These are phyloP conservation scores for Gymnothorax reevesii DNA, from an alignment of 2,797 vertebrate genomes.

Conservation along the genomic window DNA sequence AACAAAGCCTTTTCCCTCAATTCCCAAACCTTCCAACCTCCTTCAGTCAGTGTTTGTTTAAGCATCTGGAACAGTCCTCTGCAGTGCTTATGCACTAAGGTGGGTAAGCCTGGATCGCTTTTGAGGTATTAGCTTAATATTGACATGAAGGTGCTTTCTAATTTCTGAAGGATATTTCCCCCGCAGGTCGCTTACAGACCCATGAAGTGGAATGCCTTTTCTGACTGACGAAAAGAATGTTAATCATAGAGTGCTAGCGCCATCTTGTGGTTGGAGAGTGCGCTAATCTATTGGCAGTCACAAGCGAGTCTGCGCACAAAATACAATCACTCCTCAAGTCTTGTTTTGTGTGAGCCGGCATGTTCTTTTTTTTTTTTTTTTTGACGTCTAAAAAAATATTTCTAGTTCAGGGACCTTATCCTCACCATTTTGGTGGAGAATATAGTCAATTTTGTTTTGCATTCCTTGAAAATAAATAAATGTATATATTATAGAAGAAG, in stretches of 20 bases:
- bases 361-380: background rate
- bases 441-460: background rate
- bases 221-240: background rate
- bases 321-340: background rate
- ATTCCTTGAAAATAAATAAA: background rate
- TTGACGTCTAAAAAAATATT: background rate
- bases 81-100: background rate
- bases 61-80: background rate
- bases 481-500: background rate
- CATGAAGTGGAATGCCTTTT: background rate
- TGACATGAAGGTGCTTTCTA: background rate
- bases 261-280: slow-evolving; percentile 20
- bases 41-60: background rate
- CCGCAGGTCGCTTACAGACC: slow-evolving; percentile 1
- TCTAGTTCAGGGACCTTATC: background rate
- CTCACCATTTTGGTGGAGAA: background rate
- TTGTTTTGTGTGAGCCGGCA: background rate
- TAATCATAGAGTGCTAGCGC: background rate
- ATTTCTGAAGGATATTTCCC: slow-evolving; percentile 9
- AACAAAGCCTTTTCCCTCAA: background rate
- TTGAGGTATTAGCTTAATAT: slow-evolving; percentile 17
- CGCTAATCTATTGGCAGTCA: background rate
- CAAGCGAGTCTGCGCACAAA: background rate
- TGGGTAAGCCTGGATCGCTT: background rate
- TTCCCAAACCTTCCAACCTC: background rate